Percentiles rank a stretch among this genome's conserved stretches.
Conservation (phyloP, 2,797 vertebrate species). For the Carapus acus region DNA sequence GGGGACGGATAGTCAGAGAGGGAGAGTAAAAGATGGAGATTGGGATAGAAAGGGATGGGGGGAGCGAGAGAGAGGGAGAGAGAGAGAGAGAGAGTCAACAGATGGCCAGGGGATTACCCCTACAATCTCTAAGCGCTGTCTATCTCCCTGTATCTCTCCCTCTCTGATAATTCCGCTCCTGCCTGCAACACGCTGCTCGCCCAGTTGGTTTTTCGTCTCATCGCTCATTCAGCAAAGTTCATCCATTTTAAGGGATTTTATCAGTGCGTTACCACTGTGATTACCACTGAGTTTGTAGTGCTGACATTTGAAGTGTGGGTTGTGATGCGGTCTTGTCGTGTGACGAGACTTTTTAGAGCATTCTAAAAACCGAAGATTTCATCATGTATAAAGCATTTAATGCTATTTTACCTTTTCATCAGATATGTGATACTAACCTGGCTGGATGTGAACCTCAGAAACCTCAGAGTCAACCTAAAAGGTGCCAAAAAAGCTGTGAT, state of each 20-base stretch:
- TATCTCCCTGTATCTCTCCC: slow-evolving; percentile 39
- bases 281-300: not conserved
- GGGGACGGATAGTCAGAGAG: too few relatives aligned
- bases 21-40: not conserved
- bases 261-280: not conserved
- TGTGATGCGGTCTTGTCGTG: too few relatives aligned
- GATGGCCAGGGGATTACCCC: slow-evolving; percentile 75
- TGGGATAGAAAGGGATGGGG: slow-evolving; percentile 2
- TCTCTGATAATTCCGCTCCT: slow-evolving; percentile 57
- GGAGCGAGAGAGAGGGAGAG: slow-evolving; percentile 10
- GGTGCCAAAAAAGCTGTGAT: too few relatives aligned
- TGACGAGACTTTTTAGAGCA: too few relatives aligned
- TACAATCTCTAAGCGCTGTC: slow-evolving; percentile 63
- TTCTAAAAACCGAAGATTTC: too few relatives aligned
- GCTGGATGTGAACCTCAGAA: too few relatives aligned
- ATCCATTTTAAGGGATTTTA: not conserved
- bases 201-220: slow-evolving; percentile 6
- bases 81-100: slow-evolving; percentile 49
- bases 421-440: too few relatives aligned
- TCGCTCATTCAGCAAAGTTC: slow-evolving; percentile 3
- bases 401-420: too few relatives aligned
- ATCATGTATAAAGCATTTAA: not conserved
- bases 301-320: too few relatives aligned
- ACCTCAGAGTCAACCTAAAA: too few relatives aligned
- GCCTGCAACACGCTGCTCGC: slow-evolving; percentile 18